Percentiles rank a stretch among this genome's conserved stretches.
phyloP scores from a whole-genome alignment of 2,888 invertebrate genomes.

The Mylabris sibirica region DNA sequence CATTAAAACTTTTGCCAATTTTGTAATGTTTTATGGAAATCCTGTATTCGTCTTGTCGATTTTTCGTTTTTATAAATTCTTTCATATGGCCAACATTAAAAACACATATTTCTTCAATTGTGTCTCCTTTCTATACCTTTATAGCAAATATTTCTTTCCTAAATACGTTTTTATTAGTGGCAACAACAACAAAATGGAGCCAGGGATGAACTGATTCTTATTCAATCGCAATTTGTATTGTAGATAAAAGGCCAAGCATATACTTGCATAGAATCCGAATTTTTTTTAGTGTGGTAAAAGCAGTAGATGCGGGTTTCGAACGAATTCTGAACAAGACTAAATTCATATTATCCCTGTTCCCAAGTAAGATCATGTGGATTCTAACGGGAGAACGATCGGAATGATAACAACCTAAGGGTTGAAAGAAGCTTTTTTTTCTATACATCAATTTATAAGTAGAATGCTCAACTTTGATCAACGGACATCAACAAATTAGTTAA shows the following conservation, averaged over 20 bases:
- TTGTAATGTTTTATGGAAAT: slow-evolving; percentile 21
- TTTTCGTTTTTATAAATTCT: not conserved
- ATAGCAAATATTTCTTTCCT: no score
- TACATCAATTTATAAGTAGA: not conserved
- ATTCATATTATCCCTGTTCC: not conserved
- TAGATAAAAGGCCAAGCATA: not conserved
- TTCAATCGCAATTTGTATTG: not conserved
- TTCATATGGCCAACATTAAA: not conserved
- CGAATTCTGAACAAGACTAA: not conserved
- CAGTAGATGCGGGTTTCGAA: not conserved
- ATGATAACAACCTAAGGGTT: not conserved
- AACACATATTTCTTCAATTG: not conserved
- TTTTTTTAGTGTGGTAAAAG: not conserved
- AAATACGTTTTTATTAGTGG: no score
- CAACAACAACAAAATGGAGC: not conserved
- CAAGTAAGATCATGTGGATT: not conserved
- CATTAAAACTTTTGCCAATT: slow-evolving; percentile 23
- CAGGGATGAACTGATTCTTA: not conserved
- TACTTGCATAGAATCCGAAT: not conserved
- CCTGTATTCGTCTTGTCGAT: not conserved
- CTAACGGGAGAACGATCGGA: not conserved
- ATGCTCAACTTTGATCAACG: not conserved
- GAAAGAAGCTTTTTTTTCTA: not conserved
- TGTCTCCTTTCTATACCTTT: not conserved
- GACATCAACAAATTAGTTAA: not conserved